phyloP scores from a whole-genome alignment of 92 coral and sea anemone species.

The Pocillopora grandis region DNA sequence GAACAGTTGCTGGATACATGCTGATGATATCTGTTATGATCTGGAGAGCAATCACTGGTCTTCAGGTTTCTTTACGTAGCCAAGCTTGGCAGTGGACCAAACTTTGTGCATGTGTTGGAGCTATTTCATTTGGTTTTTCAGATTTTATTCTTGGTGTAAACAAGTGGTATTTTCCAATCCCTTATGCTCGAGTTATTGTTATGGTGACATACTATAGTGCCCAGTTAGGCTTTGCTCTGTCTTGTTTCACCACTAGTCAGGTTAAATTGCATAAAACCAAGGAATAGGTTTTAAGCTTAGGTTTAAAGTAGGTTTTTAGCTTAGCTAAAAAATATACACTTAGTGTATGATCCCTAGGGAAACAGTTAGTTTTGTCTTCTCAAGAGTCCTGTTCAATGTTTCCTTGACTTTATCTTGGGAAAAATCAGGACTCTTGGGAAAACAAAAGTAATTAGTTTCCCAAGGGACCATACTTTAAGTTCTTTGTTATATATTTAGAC shows the following conservation, averaged over 20 bases:
- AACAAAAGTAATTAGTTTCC: too few relatives aligned
- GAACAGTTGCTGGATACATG: constrained; percentile 47
- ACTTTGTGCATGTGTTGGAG: constrained; percentile 55
- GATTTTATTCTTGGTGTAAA: constrained; percentile 65
- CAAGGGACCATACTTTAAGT: too few relatives aligned
- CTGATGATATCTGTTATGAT: constrained; percentile 49
- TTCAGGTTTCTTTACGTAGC: constrained; percentile 26
- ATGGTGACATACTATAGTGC: constrained; percentile 68
- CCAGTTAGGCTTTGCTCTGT: constrained; percentile 63
- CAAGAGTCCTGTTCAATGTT: too few relatives aligned
- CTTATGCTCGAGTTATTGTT: constrained; percentile 45
- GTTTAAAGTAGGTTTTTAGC: neutral
- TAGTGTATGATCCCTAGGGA: too few relatives aligned
- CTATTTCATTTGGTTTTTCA: constrained; percentile 57
- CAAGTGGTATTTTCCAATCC: constrained; percentile 53
- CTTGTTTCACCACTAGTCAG: constrained; percentile 33
- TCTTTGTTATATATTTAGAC: too few relatives aligned
- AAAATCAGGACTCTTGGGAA: too few relatives aligned
- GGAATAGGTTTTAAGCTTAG: neutral
- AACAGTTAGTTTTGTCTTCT: too few relatives aligned
- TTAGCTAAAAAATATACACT: too few relatives aligned
- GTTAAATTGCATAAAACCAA: neutral
- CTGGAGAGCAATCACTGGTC: constrained; percentile 61
- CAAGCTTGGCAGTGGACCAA: constrained; percentile 41
- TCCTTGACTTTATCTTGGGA: too few relatives aligned